phyloP scores from a whole-genome alignment of 2,113 vertebrate genomes.

The human (Homo sapiens) region GRCh38 chr5:80457501-80458000 shows the following conservation, averaged over 20 bases:
- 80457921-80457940: no score
- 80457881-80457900: rapidly evolving
- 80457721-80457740: neutral
- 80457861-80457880: no score
- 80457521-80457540: neutral
- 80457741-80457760: neutral
- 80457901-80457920: no score
- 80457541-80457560: neutral
- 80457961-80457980: no score
- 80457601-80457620: neutral
- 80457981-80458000: no score
- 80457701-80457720: neutral
- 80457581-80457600: neutral
- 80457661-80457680: neutral
- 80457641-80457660: neutral
- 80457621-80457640: neutral
- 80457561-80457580: neutral
- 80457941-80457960: no score
- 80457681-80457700: neutral
- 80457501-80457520: neutral
- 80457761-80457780: no score
- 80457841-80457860: no score
- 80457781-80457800: no score
- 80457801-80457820: no score
- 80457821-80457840: no score